Base-by-base conservation (phyloP, 1,140 invertebrate genomes). In the Chironomus tepperi region DNA sequence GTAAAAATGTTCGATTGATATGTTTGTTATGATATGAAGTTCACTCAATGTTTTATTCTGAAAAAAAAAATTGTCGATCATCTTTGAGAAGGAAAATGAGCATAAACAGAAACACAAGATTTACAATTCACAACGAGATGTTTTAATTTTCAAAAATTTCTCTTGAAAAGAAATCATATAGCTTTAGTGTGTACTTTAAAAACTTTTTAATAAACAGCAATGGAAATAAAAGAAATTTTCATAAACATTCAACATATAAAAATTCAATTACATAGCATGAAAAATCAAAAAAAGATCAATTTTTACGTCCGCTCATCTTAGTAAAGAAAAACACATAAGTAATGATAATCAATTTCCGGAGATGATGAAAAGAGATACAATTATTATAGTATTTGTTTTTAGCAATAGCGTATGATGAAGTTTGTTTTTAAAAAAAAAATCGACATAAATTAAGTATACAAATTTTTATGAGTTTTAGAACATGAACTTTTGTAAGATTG, bases 241-340 rank as follows among this genome's bases (percentile, higher is more conserved):
- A n/a, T 57, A 57, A 57, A 57, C 47, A 57, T 57, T 57, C n/a
- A 57, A n/a, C 47, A 57, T 57, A 57, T n/a, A n/a, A n/a, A 12
- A 57, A 57, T n/a, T 57, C n/a, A 57, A 57, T 57, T 57, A 57
- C 24, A 34, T 34, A 34, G 24, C 24, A 34, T 34, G 24, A 34
- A 34, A 34, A 34, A 34, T 34, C 24, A 34, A 34, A 34, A n/a
- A 34, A 34, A 34, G n/a, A 57, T 57, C 47, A 57, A 57, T 57
- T 57, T 57, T 57, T 57, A 57, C 47, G 47, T 57, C 47, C 47
- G 47, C 47, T 57, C 47, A 57, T 34, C 24, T 34, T 34, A n/a
- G n/a, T n/a, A 34, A 34, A 34, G 24, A 2, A 34, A 34, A 34
- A 34, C 2, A n/a, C n/a, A n/a, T n/a, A 34, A 34, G 24, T 34